Conservation (phyloP, 2,888 invertebrate species). For the Anodontia alba region DNA sequence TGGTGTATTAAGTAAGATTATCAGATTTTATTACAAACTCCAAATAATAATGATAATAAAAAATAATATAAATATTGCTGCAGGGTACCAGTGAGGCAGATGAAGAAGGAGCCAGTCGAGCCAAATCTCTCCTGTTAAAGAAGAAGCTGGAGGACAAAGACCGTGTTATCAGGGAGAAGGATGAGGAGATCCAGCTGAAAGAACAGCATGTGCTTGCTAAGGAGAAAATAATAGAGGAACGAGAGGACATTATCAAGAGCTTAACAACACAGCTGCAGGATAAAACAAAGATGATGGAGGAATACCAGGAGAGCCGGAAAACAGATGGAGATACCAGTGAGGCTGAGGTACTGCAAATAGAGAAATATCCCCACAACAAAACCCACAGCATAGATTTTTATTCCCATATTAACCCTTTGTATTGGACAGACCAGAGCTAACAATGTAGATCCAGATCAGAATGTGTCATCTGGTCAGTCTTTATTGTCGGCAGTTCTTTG, state of each 20-base stretch:
- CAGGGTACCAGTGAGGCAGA: slow-evolving; percentile 19
- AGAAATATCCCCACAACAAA: too few species aligned
- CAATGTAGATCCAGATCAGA: too few species aligned
- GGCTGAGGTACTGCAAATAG: slow-evolving; percentile 55
- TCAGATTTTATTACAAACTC: too few species aligned
- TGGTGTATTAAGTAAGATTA: too few species aligned
- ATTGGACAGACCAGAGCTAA: too few species aligned
- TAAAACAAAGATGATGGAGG: slow-evolving; percentile 77
- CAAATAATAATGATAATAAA: too few species aligned
- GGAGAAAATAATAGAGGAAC: slow-evolving; percentile 77
- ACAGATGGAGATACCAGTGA: slow-evolving; percentile 36
- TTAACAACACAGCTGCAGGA: slow-evolving; percentile 86
- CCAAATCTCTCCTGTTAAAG: slow-evolving; percentile 81
- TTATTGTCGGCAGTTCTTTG: too few species aligned
- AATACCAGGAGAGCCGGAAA: slow-evolving; percentile 50
- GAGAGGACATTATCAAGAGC: slow-evolving; percentile 84
- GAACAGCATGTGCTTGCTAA: slow-evolving; percentile 76
- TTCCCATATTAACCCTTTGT: too few species aligned
- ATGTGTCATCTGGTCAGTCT: too few species aligned
- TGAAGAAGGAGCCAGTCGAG: slow-evolving; percentile 73
- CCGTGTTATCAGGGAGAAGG: slow-evolving; percentile 72
- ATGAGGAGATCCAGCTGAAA: slow-evolving; percentile 67
- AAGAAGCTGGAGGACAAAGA: slow-evolving; percentile 83
- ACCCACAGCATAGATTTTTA: too few species aligned
- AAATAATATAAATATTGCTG: too few species aligned